phyloP scores from a whole-genome alignment of 2,113 vertebrate species.

The Rhipidura dahli region DNA sequence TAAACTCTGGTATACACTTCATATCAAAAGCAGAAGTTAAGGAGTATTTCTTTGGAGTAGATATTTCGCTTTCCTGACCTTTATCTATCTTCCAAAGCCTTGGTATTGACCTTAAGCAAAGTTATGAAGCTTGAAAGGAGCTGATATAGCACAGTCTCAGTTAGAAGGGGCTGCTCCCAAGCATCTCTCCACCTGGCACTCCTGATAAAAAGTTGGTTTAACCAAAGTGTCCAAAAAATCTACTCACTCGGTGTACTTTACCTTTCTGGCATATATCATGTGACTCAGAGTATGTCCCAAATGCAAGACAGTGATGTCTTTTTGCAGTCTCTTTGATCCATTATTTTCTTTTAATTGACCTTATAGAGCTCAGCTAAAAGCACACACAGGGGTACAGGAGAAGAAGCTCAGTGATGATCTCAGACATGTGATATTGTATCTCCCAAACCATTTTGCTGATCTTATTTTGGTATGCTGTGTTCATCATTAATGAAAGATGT shows the following conservation, averaged over 20 bases:
- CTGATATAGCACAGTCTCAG: background rate
- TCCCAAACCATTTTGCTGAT: background rate
- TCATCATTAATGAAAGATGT: background rate
- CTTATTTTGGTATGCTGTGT: background rate
- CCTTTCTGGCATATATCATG: background rate
- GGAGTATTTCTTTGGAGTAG: background rate
- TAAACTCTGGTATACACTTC: background rate
- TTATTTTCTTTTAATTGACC: background rate
- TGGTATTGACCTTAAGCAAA: background rate
- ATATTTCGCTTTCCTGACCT: background rate
- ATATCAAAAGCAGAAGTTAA: background rate
- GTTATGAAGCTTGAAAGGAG: background rate
- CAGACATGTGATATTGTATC: background rate
- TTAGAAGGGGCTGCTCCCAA: background rate
- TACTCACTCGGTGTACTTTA: background rate
- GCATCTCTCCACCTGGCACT: background rate
- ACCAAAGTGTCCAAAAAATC: background rate
- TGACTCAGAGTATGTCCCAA: background rate
- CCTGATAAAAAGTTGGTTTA: background rate
- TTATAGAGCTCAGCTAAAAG: background rate
- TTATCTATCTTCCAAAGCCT: background rate
- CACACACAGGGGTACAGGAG: background rate
- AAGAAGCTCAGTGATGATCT: background rate
- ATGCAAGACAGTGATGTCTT: background rate
- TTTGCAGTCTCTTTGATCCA: background rate